phyloP scores from a whole-genome alignment of 1,140 invertebrate species.

The Pachypeltis micranthus region DNA sequence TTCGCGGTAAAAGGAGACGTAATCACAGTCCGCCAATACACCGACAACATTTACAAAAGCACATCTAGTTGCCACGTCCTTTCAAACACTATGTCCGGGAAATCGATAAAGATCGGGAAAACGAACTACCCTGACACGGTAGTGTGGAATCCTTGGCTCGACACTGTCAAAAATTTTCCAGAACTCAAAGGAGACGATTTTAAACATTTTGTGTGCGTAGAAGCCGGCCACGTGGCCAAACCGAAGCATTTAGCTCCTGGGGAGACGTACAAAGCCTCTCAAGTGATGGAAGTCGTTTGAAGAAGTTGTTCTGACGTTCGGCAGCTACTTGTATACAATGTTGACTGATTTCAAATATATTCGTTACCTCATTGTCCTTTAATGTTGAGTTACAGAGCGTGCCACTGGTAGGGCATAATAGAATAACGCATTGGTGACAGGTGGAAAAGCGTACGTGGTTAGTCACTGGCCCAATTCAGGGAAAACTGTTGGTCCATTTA shows the following conservation, averaged over 20 bases:
- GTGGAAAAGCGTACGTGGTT: no score
- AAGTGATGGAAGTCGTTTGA: not conserved
- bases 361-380: no score
- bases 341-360: no score
- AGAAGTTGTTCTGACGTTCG: no score
- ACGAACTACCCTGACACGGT: not conserved
- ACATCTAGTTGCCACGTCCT: not conserved
- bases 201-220: not conserved
- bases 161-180: no score
- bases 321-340: not conserved
- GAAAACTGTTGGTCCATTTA: no score
- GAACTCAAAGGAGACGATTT: no score
- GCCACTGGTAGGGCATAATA: no score
- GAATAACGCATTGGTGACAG: no score
- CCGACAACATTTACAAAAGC: not conserved
- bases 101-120: not conserved
- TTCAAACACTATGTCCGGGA: not conserved
- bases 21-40: not conserved
- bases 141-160: not conserved
- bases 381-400: no score
- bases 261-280: not conserved
- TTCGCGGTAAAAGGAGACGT: not conserved
- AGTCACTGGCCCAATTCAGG: no score
- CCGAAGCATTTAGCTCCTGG: not conserved
- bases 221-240: not conserved